A percentile compares a stretch with the other conserved stretches of the same genome.
Evolutionary conservation across 2,888 invertebrate genomes (phyloP).

Genomic region (Athripsodes cinereus): DNA sequence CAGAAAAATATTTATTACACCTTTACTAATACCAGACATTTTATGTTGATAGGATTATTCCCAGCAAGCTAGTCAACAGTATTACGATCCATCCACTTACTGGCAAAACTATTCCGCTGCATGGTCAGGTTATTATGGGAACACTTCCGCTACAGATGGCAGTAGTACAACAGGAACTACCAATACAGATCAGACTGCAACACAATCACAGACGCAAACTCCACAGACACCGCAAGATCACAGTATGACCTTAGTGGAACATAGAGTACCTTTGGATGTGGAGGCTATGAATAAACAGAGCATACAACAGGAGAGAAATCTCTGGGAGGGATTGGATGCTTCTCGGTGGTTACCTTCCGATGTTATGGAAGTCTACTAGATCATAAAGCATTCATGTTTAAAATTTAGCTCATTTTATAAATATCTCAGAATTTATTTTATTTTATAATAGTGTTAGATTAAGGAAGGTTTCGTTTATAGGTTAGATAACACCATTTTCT

Average conservation of each 20-base stretch:
- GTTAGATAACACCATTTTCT: no score
- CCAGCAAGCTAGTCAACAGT: slow-evolving; percentile 54
- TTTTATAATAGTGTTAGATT: no score
- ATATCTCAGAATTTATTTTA: no score
- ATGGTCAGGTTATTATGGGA: slow-evolving; percentile 71
- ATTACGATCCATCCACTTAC: slow-evolving; percentile 78
- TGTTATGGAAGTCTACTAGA: slow-evolving; percentile 58
- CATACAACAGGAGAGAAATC: slow-evolving; percentile 65
- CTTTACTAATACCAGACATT: no score
- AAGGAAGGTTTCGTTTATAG: no score
- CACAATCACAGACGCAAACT: slow-evolving; percentile 29
- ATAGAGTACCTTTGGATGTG: slow-evolving; percentile 65
- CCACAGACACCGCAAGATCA: slow-evolving; percentile 47
- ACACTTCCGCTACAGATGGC: slow-evolving; percentile 31
- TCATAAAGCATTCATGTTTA: no score
- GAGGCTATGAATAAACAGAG: slow-evolving; percentile 73
- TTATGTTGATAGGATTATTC: slow-evolving; percentile 26
- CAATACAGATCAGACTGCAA: slow-evolving; percentile 24
- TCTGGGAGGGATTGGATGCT: slow-evolving; percentile 77
- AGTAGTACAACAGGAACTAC: slow-evolving; percentile 33
- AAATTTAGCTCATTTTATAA: no score
- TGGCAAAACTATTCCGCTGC: slow-evolving; percentile 80
- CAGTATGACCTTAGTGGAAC: slow-evolving; percentile 74
- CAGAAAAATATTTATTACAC: no score
- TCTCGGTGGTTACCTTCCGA: slow-evolving; percentile 82